Conservation (phyloP, 2,888 invertebrate genomes). For the Meiosimyza decipiens region DNA sequence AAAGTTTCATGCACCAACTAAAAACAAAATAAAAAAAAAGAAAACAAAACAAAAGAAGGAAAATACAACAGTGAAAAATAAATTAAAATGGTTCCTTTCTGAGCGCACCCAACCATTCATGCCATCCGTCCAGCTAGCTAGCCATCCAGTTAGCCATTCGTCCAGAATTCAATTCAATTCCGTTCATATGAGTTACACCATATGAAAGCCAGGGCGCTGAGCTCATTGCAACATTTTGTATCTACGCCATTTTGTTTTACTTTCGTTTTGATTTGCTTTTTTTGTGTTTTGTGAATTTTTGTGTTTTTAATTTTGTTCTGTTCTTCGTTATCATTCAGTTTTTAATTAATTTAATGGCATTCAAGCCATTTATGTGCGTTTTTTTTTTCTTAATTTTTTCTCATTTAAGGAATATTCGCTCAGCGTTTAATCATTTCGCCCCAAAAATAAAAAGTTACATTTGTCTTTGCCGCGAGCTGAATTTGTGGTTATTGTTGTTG, state of each 20-base stretch:
- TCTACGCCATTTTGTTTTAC: conserved; percentile 25
- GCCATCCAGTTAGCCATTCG: no score
- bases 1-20: no score
- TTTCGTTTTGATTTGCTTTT: not conserved
- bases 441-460: not conserved
- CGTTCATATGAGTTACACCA: not conserved
- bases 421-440: not conserved
- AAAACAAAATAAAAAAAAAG: conserved; percentile 1
- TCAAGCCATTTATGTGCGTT: conserved; percentile 12
- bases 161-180: conserved; percentile 28
- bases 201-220: no score
- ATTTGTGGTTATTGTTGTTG: not conserved
- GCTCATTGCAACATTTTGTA: not conserved
- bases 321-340: conserved; percentile 32
- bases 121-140: not conserved
- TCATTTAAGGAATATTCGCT: conserved; percentile 1
- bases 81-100: conserved; percentile 32
- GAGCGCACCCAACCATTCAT: conserved; percentile 3
- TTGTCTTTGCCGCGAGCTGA: not conserved
- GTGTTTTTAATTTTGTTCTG: conserved; percentile 21
- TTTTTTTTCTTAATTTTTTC: not conserved
- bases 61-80: conserved; percentile 7
- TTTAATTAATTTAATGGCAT: conserved; percentile 47
- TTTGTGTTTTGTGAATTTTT: conserved; percentile 8
- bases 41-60: not conserved